Evolutionary conservation across 2,888 invertebrate genomes (phyloP), one percentile per base, ranked within the genome.

Genomic region (Agrilus biguttatus): DNA sequence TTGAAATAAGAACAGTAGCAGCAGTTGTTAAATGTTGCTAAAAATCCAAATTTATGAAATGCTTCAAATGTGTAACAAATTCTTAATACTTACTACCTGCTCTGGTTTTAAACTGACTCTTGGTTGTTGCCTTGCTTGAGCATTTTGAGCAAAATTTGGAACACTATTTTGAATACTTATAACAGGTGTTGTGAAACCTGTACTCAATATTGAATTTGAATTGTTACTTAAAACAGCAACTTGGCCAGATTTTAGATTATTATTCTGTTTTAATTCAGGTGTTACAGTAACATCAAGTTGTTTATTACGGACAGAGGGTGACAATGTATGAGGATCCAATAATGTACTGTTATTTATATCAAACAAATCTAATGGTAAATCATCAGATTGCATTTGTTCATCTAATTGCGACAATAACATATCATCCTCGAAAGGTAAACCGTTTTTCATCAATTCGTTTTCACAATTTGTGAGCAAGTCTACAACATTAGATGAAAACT

Each of bases 381-480:
- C 65, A 45, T 71, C 71, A 61, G 71, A 66, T 12, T 61, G 61
- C 37, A 70, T 54, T 8, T 65, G 62, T 17, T 70, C 69, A 28
- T 70, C 71, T 38, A 72, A 53, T 44, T 71, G 67, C 1, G 69
- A 65, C 1, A 73, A 56, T 5, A 74, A 56, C 7, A 66, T 61
- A 33, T 72, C 72, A 51, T 74, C 73, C 8, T 62, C 65, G 49
- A 75, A 74, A 28, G 28, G 28, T 12, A 75, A 56, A 42, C 64
- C 66, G 47, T 66, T 69, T 52, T 60, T 65, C 53, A 81, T 70
- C 48, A 80, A 70, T 57, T 79, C 80, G 49, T 68, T 77, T 62
- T 80, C 80, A 57, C 77, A 81, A 48, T 77, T 76, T 50, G 73
- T 73, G 23, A 82, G 63, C 39, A 80, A 70, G 64, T 80, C 80